Evolutionary conservation across 53 echinoderm and acorn worm genomes (phyloP).

Genomic region (Actinopyga echinites): DNA sequence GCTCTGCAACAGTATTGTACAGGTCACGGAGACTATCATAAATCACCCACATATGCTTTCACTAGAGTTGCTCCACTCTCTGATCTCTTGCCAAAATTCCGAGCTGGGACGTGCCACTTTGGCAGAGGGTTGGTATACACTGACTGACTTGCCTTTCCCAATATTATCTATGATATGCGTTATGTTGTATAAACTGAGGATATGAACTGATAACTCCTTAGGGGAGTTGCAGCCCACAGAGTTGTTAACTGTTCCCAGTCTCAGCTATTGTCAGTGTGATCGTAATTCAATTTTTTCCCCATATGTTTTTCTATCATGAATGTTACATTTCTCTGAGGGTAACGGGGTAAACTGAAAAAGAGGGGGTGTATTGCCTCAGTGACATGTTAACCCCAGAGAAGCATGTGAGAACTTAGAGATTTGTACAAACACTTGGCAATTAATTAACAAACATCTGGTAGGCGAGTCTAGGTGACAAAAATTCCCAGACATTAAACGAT

Average conservation of each 20-base stretch:
- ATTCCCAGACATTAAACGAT: too few species aligned
- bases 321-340: neutral
- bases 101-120: conserved; percentile 41
- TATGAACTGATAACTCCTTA: neutral
- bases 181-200: neutral
- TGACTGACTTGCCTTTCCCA: neutral
- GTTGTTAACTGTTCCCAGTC: too few species aligned
- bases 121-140: conserved; percentile 6
- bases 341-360: neutral
- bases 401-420: neutral
- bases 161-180: conserved; percentile 4
- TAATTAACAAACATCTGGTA: conserved; percentile 29
- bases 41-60: conserved; percentile 28
- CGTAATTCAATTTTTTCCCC: conserved; percentile 27
- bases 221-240: neutral
- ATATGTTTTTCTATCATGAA: conserved; percentile 3
- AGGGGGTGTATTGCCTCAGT: neutral
- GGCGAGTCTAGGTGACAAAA: neutral
- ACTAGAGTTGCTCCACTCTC: neutral
- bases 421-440: neutral
- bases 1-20: neutral
- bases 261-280: neutral
- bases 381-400: neutral
- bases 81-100: conserved; percentile 36
- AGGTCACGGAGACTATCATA: conserved; percentile 29